These are phyloP conservation scores for Heteromurus nitidus DNA, from an alignment of 2,888 invertebrate genomes.

Conservation along the genomic window DNA sequence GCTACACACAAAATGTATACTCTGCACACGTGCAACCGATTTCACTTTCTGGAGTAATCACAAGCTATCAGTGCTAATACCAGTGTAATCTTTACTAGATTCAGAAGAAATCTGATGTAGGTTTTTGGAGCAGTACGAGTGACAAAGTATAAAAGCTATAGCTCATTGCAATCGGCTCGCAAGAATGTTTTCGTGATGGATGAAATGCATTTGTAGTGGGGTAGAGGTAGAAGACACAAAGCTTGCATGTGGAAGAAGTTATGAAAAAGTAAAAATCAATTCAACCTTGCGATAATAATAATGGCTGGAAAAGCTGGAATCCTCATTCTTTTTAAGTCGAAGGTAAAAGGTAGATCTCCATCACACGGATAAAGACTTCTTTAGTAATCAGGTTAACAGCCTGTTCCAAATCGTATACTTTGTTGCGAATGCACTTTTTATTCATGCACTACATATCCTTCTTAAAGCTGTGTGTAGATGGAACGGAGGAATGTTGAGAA, in stretches of 20 bases:
- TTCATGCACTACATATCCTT: neutral
- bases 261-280: neutral
- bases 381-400: neutral
- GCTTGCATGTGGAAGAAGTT: neutral
- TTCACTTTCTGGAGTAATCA: conserved; percentile 1
- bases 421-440: no score
- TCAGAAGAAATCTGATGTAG: no score
- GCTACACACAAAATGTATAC: no score
- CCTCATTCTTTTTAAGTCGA: neutral
- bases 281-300: neutral
- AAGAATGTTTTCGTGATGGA: neutral
- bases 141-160: neutral
- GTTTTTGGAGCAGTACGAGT: conserved; percentile 37
- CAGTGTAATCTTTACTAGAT: no score
- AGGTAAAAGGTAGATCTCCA: neutral
- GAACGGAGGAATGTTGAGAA: conserved; percentile 27
- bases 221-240: neutral
- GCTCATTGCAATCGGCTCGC: conserved; percentile 12
- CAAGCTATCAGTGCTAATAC: no score
- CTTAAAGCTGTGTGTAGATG: no score
- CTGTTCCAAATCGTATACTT: neutral
- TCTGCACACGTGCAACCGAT: neutral
- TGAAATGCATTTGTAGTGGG: neutral
- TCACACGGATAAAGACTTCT: neutral
- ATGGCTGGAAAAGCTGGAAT: neutral